Evolutionary conservation across 2,797 vertebrate species (phyloP), one percentile per base, ranked within the genome.

Genomic region (Meriones psammophilus): DNA sequence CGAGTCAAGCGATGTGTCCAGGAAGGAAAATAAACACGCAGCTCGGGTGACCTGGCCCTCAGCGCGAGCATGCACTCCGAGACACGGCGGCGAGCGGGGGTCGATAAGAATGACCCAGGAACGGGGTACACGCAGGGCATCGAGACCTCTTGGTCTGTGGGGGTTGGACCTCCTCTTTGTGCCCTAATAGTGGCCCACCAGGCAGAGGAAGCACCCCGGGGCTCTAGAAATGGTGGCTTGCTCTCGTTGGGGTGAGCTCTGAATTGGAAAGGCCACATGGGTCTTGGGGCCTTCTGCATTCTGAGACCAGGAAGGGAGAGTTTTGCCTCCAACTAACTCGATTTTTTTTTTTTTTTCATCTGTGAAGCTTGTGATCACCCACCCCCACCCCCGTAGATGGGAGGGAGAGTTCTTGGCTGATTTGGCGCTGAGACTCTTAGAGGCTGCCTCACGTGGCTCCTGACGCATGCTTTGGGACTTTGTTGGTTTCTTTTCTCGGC

Each of bases 1-100:
- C 93, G 42, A 98, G 98, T 98, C 98, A 98, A 50, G 98, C 98
- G 97, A 96, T 95, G 98, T 98, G 97, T 95, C 97, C 97, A 98
- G 98, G 98, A 99, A 98, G 97, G 97, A 98, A 99, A 99, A 99
- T 98, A 99, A 99, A 98, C 98, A 99, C 76, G 96, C 96, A 62
- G 95, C 97, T 97, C 96, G 89, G 97, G 97, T 62, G 98, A 98
- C 97, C 98, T 89, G 96, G 97, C 96, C 97, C 97, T 97, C 98
- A 96, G 98, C 97, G 97, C 97, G 97, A 97, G 98, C 97, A 97
- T 98, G 98, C 94, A 95, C 97, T 98, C 96, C 98, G 96, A 98
- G 97, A 98, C 96, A 96, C 91, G 62, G 90, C 97, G 97, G 98
- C 97, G 95, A 71, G 96, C 24, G 46, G 97, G 97, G 92, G 92